Evolutionary conservation across 2,888 invertebrate species (phyloP), one percentile per base, ranked within the genome.

Genomic region (Eurytoma adleriae): DNA sequence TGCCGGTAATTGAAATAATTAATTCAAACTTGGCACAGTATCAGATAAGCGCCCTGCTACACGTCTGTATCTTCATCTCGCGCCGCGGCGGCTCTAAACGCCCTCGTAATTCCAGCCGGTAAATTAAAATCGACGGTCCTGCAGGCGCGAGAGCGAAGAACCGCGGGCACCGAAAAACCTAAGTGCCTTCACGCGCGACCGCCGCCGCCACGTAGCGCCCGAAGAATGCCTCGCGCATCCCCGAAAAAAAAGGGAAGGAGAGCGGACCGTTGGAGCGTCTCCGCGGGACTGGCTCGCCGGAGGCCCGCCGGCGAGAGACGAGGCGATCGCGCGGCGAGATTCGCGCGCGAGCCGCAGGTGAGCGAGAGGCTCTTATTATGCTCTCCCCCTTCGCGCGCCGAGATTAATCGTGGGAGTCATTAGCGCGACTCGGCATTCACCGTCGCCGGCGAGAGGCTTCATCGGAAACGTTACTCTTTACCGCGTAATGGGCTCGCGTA

Each of bases 401-500:
- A 77, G 56, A 72, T 76, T 76, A 54, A 72, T 72, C 80, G 76
- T 67, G 72, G 72, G 76, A 76, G 80, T 80, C 79, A 67, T 80
- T 71, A 72, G 67, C 48, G 30, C 20, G 4, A 54, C 24, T n/a
- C 20, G 12, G 48, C n/a, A 48, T 24, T 20, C 20, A 16, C 12
- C 20, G 18, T 18, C 57, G 20, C 40, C 40, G 10, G 40, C 40
- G 40, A 40, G 57, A 57, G 57, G 57, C 57, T 57, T 57, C 18
- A 57, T 57, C 20, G 20, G 57, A 20, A 57, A 20, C 57, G 57
- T 18, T 57, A 20, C 20, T 20, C 57, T 57, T 20, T 57, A 57
- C 48, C 18, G 20, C 48, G 48, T 40, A 40, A 40, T 40, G 40
- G 40, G 40, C 40, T 5, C 40, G 7, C 40, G 40, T 40, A 40